Base-by-base conservation (phyloP, 2,113 vertebrate species). In the Cinclus cinclus region DNA sequence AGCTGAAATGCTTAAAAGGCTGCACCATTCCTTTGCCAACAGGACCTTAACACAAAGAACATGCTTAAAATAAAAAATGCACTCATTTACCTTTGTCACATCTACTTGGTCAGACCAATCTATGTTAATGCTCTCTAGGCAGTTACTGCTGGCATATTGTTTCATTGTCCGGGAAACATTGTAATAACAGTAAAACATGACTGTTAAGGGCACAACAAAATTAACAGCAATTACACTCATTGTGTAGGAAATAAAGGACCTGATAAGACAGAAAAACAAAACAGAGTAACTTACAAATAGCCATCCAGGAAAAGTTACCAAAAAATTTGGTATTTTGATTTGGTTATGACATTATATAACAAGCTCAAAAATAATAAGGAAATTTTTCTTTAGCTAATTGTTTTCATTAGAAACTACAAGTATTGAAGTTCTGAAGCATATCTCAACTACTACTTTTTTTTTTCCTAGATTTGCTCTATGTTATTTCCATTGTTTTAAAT, bases 161-260 rank as follows among this genome's bases (percentile, higher is more conserved):
- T 95, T 98, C 92, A 99, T 98, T 33, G 98, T 98, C 70, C 76
- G 97, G 24, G 98, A 98, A 93, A 99, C 98, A 30, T 98, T 99
- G 97, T 99, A 99, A 97, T 99, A 99, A 97, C 99, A 99, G 97
- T 99, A 99, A 96, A 99, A 98, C 99, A 99, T 99, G 97, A 98
- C 98, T 19, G 94, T 97, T 78, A 99, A 97, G n/a, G 99, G 99
- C 87, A 99, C 81, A 56, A 99, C 92, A 94, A 99, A 99, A 97
- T 99, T 99, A 82, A 99, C 97, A 30, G 60, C 96, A 82, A 99
- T 98, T 92, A 99, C 99, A n/a, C 98, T 98, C 99, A 99, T 98
- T 6, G 99, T 99, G 97, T 98, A 99, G 86, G 99, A 99, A 96
- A 99, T 96, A 96, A 99, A 99, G 77, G 98, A 99, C 89, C 99